A percentile compares a stretch with the other conserved stretches of the same genome.
Conservation (phyloP, 2,113 vertebrate genomes). For the Agelaius phoeniceus region DNA sequence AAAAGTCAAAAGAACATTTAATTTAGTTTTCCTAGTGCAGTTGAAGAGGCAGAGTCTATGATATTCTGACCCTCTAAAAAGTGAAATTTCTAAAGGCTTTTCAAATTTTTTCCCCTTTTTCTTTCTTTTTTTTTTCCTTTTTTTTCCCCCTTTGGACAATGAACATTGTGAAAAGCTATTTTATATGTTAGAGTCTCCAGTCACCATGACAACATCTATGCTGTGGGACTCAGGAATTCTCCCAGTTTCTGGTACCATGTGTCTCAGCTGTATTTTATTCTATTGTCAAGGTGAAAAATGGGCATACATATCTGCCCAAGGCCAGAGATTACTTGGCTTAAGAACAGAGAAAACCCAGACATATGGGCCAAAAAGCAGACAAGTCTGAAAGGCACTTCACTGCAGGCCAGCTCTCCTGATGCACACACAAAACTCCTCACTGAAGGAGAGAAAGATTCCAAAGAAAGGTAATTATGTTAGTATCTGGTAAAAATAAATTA, state of each 20-base stretch:
- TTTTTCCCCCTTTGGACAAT: not conserved
- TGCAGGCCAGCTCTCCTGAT: not conserved
- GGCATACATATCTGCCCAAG: not conserved
- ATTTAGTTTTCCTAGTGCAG: not conserved
- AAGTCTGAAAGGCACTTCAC: not conserved
- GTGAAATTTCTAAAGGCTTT: not conserved
- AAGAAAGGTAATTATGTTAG: not conserved
- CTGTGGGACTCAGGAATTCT: not conserved
- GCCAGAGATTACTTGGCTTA: not conserved
- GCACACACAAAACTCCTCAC: not conserved
- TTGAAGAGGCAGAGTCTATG: not conserved
- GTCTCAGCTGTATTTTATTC: not conserved
- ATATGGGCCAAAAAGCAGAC: not conserved
- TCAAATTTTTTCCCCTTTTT: accelerated
- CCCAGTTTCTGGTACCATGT: not conserved
- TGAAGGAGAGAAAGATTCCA: not conserved
- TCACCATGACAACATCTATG: not conserved
- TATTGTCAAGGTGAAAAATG: not conserved
- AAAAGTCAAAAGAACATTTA: not conserved
- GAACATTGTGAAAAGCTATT: not conserved
- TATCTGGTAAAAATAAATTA: not conserved
- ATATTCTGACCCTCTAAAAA: not conserved
- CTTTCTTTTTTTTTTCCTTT: not conserved
- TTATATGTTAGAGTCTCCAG: not conserved
- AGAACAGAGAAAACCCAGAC: not conserved